Evolutionary conservation across 2,888 invertebrate species (phyloP), one percentile per base, ranked within the genome.

Genomic region (Lamellibrachia columna): DNA sequence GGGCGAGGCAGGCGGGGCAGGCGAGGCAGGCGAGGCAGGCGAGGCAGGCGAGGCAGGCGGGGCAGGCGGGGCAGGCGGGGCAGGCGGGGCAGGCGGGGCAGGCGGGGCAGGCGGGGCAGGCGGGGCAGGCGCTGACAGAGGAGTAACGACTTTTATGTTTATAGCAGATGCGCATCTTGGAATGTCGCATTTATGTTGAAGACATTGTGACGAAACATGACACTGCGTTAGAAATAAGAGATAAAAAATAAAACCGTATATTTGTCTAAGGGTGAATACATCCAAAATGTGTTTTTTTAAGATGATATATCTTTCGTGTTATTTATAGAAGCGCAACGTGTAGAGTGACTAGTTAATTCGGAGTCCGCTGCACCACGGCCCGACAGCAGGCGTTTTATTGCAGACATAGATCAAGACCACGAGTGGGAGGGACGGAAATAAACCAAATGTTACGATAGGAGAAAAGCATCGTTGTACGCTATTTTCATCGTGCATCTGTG

Each of bases 281-380:
- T 75, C 75, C 75, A 75, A 55, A 22, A 75, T 75, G 75, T 75
- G 75, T 75, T 75, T 75, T 75, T 75, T 75, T 75, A 22, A 75
- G 6, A 75, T 75, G 22, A 6, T 75, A 75, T 75, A 11, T 75
- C 75, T 4, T 75, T 75, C 75, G 22, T 75, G 22, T 22, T 75
- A 75, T 6, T 58, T 60, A 22, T 60, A 60, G 60, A 60, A 60
- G 0, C 60, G n/a, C 15, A 3, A 75, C 75, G 22, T 22, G 4
- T 75, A 15, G 6, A n/a, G 75, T 22, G n/a, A 75, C 75, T 75
- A 15, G 22, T 75, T 11, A 3, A 22, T 6, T 75, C n/a, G 75
- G n/a, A 22, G 22, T 22, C 22, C 75, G 15, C 75, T 22, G 22
- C 22, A 60, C 60, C 0, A 60, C n/a, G 15, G 22, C 75, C 75